Base-by-base conservation (phyloP, 2,797 vertebrate species). In the Pteronotus mesoamericanus region DNA sequence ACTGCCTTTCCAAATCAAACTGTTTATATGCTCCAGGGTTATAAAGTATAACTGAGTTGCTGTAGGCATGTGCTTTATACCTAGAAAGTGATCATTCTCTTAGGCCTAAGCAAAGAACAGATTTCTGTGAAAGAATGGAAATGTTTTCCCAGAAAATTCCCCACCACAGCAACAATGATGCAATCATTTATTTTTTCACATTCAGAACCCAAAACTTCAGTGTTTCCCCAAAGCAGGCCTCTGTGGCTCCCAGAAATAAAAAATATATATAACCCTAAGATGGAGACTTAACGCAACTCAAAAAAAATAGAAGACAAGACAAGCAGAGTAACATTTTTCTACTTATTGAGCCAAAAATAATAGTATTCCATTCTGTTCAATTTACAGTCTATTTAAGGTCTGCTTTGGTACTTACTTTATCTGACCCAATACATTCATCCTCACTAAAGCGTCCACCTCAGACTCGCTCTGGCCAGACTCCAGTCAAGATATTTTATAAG, bases 401-500 rank as follows among this genome's bases (percentile, higher is more conserved):
- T 15, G 71, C 86, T 53, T 39, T 19, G 2, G 64, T 57, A 83
- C 84, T 96, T 89, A 79, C 61, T 97, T 93, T 84, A 93, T 90
- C 95, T 96, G 94, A 96, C 86, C 94, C 86, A 83, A 46, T 87
- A 68, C 86, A 66, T 86, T 90, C 84, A 88, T 93, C 91, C 87
- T 93, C 66, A 74, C 91, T 85, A 88, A 86, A 71, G 92, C 57
- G 5, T 82, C 84, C 59, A 94, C 89, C 96, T 96, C 91, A 66
- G 53, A 71, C 86, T 86, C 32, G 0, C 57, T 74, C 80, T 95
- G 86, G 96, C 94, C 78, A 95, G 86, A 91, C 94, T 96, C 93
- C 79, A 97, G 94, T 95, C 97, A 86, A 86, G 97, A 97, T 95
- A 95, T 96, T 97, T 97, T 79, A 91, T 92, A 80, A 97, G 92